Evolutionary conservation across 2,888 invertebrate species (phyloP), one percentile per base, ranked within the genome.

Genomic region (Volucella inanis): DNA sequence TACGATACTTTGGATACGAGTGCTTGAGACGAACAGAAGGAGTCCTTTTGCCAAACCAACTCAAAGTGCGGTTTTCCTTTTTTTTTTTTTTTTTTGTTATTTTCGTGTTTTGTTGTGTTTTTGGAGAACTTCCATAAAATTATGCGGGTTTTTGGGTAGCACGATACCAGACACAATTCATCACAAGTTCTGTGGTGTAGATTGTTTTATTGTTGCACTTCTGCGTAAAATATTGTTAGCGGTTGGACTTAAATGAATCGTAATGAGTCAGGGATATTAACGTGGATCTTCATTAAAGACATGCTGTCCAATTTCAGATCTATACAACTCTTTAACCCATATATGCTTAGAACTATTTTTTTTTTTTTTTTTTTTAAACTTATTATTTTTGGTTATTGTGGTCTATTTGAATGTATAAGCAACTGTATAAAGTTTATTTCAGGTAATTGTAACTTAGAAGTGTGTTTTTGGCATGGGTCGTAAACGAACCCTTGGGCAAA

Each of bases 171-270:
- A 41, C 18, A 59, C 14, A 22, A 71, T 50, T 49, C 31, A 45
- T 57, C 61, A 50, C 31, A 31, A 41, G 18, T 39, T 18, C 22
- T 15, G 41, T 50, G 12, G 52, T 52, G 39, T 52, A 61, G 45
- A 76, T 61, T 68, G 52, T 61, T 76, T 68, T 59, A 67, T 76
- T 76, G 18, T n/a, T 6, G 67, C 39, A 38, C 45, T 76, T 76
- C 39, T 47, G 31, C 38, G 14, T 50, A 52, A 59, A 61, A 76
- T 61, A 45, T 67, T 31, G 11, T 38, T 43, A 22, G 15, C 31
- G 57, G 57, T 61, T 68, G 52, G 68, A n/a, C 64, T 54, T 76
- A 61, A 68, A 76, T 68, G 76, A 52, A n/a, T 18, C 38, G 22
- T 52, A 61, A 61, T 61, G 76, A 68, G 52, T 59, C 61, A 11